Conservation (phyloP, 1,140 invertebrate species). For the Pristionchus pacificus region DNA sequence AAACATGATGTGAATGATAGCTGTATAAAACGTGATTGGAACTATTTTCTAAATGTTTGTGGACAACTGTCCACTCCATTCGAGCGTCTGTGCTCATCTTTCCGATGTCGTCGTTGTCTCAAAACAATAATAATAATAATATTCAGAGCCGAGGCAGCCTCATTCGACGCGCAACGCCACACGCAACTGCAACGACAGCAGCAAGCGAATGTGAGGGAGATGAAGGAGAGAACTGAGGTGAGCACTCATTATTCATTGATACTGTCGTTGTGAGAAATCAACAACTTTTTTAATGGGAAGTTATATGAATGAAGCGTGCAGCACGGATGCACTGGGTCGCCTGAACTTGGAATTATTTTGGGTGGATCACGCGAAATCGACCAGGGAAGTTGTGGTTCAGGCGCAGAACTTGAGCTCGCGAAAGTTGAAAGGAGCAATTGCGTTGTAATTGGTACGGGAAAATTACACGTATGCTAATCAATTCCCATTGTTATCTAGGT, state of each 20-base stretch:
- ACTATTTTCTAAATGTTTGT: too few relatives aligned
- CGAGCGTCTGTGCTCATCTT: too few relatives aligned
- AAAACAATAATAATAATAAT: conserved; percentile 1
- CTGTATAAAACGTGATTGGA: too few relatives aligned
- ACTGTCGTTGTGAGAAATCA: too few relatives aligned
- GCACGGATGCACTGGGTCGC: background rate
- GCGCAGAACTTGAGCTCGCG: background rate
- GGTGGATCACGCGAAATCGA: background rate
- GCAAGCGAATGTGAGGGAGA: conserved; percentile 75
- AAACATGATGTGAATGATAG: too few relatives aligned
- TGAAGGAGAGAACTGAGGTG: conserved; percentile 83
- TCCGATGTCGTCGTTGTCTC: too few relatives aligned
- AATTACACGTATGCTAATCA: too few relatives aligned
- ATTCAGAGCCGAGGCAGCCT: conserved; percentile 12
- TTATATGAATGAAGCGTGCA: background rate
- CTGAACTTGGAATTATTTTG: background rate
- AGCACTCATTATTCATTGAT: conserved; percentile 51
- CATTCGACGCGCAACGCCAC: conserved; percentile 34
- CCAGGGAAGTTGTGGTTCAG: conserved; percentile 18
- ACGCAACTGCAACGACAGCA: conserved; percentile 74
- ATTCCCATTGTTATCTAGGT: too few relatives aligned
- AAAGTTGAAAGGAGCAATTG: too few relatives aligned
- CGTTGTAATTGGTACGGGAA: too few relatives aligned
- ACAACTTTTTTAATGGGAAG: conserved; percentile 1
- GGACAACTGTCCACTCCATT: too few relatives aligned